These are phyloP conservation scores for Dolichallabes microphthalmus DNA, from an alignment of 2,113 vertebrate genomes.

Conservation along the genomic window DNA sequence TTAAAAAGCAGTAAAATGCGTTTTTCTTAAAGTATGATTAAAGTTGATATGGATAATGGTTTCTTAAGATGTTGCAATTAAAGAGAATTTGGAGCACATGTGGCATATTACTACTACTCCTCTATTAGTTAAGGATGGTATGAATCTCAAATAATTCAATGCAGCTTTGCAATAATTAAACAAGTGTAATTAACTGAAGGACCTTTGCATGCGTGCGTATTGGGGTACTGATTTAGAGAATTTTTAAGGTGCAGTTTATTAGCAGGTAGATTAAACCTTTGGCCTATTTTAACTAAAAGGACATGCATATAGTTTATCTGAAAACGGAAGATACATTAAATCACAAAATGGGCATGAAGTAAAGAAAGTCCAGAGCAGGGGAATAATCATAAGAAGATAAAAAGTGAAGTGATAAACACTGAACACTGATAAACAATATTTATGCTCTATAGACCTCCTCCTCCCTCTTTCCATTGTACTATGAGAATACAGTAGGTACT, in stretches of 20 bases:
- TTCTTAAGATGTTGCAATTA: slow-evolving; percentile 11
- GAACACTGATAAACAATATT: slow-evolving; percentile 56
- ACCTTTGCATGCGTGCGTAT: neutral
- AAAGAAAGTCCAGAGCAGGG: neutral
- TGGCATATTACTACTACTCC: neutral
- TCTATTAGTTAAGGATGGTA: neutral
- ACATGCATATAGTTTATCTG: neutral
- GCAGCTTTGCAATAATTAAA: slow-evolving; percentile 45
- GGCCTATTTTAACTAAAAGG: slow-evolving; percentile 14
- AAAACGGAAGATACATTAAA: slow-evolving; percentile 16
- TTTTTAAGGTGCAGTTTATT: slow-evolving; percentile 52
- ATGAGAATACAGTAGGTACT: neutral
- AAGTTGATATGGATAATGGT: neutral
- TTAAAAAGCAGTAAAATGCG: neutral
- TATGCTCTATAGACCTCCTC: neutral
- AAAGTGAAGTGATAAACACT: slow-evolving; percentile 48
- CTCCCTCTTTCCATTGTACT: neutral
- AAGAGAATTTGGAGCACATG: neutral
- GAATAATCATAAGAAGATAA: slow-evolving; percentile 55
- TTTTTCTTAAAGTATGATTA: neutral
- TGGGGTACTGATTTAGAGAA: slow-evolving; percentile 30
- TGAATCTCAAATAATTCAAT: neutral
- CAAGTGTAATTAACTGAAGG: slow-evolving; percentile 32
- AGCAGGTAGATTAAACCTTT: slow-evolving; percentile 46
- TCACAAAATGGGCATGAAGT: slow-evolving; percentile 30